Base-by-base conservation (phyloP, 2,797 vertebrate species). In the Artibeus lituratus region DNA sequence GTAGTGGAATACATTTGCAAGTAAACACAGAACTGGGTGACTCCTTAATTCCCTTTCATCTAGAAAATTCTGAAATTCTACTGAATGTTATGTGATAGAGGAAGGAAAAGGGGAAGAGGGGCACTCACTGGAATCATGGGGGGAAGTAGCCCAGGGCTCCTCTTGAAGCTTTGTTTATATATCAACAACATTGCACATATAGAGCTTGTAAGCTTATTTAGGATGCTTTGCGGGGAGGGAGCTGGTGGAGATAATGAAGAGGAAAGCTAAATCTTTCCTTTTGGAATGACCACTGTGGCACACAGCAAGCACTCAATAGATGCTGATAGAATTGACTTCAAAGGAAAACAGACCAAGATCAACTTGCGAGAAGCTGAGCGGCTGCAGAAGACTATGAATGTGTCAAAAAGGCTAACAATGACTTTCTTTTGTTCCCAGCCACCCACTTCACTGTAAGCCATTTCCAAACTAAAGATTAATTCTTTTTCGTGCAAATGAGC, bases 381-480 rank as follows among this genome's bases (percentile, higher is more conserved):
- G 16, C 35, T 70, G 59, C 69, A 70, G 59, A 89, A 90, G 72
- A 57, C 53, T 16, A 62, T 11, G 55, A 62, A 19, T 90, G 44
- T 42, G 87, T 78, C 55, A 86, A 80, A 90, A 95, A 93, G 72
- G 80, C 26, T 49, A 86, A 77, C 74, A 35, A 94, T 91, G 76
- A 85, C 67, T 93, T 77, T 49, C 70, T 92, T 94, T 92, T 91
- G 88, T 95, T 88, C 47, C 80, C 74, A 95, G 70, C 57, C 47
- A 92, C 85, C 86, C 59, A 91, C 51, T 85, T 72, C 26, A 24
- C 78, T 59, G 69, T 67, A 87, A 90, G 82, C 78, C 95, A 91
- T 73, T 77, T 92, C 91, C n/a, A 72, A 91, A 39, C 81, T 85
- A 24, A 16, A 89, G 87, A 91, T 84, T 84, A 49, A 62, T 88